Base-by-base conservation (phyloP, 2,797 vertebrate genomes). In the Micropoecilia bifurca region DNA sequence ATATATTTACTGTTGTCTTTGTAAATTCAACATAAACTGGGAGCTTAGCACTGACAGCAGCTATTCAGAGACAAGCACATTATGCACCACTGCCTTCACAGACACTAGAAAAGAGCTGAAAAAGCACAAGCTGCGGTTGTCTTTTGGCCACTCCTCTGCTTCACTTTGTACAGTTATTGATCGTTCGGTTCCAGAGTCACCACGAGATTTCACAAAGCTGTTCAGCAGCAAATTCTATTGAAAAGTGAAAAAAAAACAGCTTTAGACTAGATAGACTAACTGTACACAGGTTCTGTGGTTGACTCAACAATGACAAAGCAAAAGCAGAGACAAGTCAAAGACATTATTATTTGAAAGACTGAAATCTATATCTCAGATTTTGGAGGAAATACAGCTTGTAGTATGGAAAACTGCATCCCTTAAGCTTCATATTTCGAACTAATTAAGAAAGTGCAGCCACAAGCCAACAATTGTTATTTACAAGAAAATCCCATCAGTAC, bases 151-250 rank as follows among this genome's bases (percentile, higher is more conserved):
- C 76, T 81, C 85, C 88, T 81, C 80, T 79, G 61, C 80, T 48
- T 22, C 7, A 85, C 92, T 90, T 90, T 93, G 84, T 33, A 92
- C 84, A 81, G 90, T 75, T 90, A 95, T 95, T 75, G 93, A 94
- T 94, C 88, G 74, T 41, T 36, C 61, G 41, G 77, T 68, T 66
- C 78, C 85, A 82, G 71, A 89, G 87, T 89, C 91, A 87, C 85
- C 80, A 78, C 80, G 78, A 87, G 80, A 83, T 81, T 85, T 45
- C 68, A 28, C 43, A 81, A n/a, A 12, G 72, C 39, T 75, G 50
- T 33, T 85, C 43, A 74, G 83, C 82, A 78, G 59, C 82, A 75
- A 68, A 76, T 39, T 69, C 33, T 76, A 6, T 78, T 90, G 48
- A 74, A 72, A 45, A 22, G 4, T 22, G 9, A 22, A 80, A 80